A percentile compares a stretch with the other conserved stretches of the same genome.
Conservation (phyloP, 2,113 vertebrate species). For the Symphodus melops region DNA sequence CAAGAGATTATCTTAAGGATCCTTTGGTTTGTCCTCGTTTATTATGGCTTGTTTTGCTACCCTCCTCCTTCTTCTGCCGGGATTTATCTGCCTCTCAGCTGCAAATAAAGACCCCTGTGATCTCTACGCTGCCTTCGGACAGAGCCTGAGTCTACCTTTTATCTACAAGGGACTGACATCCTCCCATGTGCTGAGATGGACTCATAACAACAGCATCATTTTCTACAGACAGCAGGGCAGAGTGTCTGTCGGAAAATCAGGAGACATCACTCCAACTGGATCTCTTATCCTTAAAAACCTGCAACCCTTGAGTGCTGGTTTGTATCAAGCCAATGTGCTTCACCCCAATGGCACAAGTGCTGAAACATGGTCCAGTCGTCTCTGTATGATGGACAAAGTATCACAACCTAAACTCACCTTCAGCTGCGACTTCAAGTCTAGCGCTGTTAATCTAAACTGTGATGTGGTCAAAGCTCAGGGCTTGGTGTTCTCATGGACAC, state of each 20-base stretch:
- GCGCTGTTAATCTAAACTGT: slow-evolving; percentile 54
- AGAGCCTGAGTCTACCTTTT: slow-evolving; percentile 47
- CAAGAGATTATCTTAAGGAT: background rate
- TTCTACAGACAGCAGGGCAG: slow-evolving; percentile 16
- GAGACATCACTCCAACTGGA: slow-evolving; percentile 51
- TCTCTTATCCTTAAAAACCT: slow-evolving; percentile 61
- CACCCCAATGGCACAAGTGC: background rate
- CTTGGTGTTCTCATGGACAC: slow-evolving; percentile 59
- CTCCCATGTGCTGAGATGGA: slow-evolving; percentile 59
- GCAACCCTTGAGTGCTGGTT: slow-evolving; percentile 41
- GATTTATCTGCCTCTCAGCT: slow-evolving; percentile 22
- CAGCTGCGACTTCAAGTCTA: slow-evolving; percentile 45
- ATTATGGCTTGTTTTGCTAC: slow-evolving; percentile 44
- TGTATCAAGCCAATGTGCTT: slow-evolving; percentile 37
- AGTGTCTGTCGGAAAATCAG: slow-evolving; percentile 48
- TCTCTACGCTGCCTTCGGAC: slow-evolving; percentile 41
- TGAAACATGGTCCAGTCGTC: slow-evolving; percentile 7
- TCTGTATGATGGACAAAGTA: slow-evolving; percentile 65
- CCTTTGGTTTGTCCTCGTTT: background rate
- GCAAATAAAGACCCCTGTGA: slow-evolving; percentile 47
- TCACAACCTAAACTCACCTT: slow-evolving; percentile 61
- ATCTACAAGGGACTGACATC: slow-evolving; percentile 16
- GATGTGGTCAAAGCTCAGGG: slow-evolving; percentile 20
- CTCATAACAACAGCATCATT: slow-evolving; percentile 46
- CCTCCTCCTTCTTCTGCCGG: slow-evolving; percentile 19